phyloP scores from a whole-genome alignment of 2,113 vertebrate species.

The Hyaena hyaena region DNA sequence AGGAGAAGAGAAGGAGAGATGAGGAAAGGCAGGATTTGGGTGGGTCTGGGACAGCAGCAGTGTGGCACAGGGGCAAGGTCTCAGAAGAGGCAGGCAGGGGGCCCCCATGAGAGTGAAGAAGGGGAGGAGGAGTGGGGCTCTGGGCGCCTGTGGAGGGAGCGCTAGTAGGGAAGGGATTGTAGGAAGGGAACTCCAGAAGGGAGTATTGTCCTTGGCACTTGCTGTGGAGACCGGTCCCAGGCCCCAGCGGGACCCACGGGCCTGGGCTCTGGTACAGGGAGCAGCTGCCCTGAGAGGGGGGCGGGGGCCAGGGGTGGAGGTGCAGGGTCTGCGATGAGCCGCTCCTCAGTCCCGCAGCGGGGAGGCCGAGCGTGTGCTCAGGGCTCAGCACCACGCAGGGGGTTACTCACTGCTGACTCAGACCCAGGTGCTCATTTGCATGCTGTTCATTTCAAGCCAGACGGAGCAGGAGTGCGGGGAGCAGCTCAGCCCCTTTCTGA shows the following conservation, averaged over 20 bases:
- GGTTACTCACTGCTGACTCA: constrained; percentile 71
- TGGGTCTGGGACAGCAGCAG: not conserved
- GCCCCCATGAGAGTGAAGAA: not conserved
- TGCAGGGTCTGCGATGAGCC: not conserved
- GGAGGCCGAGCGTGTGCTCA: not conserved
- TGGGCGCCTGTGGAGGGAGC: not conserved
- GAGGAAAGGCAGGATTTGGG: not conserved
- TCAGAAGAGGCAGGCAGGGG: not conserved
- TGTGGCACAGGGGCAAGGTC: not conserved
- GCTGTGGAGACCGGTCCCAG: not conserved
- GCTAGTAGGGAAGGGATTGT: not conserved
- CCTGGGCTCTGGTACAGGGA: not conserved
- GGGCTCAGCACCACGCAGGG: not conserved
- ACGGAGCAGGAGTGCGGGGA: not conserved
- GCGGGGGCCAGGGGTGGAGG: not conserved
- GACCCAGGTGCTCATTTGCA: constrained; percentile 68
- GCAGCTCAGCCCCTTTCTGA: not conserved
- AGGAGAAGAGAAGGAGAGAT: not conserved
- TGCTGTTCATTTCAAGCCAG: not conserved
- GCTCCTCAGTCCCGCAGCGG: not conserved
- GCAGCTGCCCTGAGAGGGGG: not conserved
- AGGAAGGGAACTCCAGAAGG: not conserved
- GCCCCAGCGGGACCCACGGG: not conserved
- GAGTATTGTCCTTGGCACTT: not conserved
- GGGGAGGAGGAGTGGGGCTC: not conserved